Conservation (phyloP, 2,797 vertebrate genomes). For the Lates japonicus region DNA sequence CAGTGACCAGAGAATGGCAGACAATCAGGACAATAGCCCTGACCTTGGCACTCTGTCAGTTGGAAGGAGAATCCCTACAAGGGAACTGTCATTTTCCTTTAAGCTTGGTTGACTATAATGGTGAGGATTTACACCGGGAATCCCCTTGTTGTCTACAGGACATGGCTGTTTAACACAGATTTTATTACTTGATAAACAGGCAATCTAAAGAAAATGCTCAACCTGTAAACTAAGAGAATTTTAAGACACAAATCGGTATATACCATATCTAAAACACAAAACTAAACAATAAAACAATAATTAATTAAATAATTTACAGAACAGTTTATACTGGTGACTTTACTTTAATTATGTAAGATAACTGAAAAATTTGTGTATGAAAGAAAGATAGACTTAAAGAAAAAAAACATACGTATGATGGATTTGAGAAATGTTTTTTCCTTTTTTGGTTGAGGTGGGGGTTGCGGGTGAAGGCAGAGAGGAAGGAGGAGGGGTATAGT, state of each 20-base stretch:
- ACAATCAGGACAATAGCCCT: slow-evolving; percentile 71
- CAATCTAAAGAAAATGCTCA: not conserved
- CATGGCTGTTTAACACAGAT: slow-evolving; percentile 8
- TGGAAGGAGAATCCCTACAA: slow-evolving; percentile 58
- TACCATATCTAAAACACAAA: not conserved
- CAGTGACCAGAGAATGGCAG: slow-evolving; percentile 63
- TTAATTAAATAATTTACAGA: not conserved
- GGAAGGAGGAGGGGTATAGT: slow-evolving; percentile 68
- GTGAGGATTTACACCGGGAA: slow-evolving; percentile 39
- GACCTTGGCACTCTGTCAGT: slow-evolving; percentile 74
- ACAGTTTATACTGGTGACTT: too few species aligned
- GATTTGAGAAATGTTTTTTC: slow-evolving; percentile 42
- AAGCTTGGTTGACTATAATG: slow-evolving; percentile 46
- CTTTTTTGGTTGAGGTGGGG: slow-evolving; percentile 16
- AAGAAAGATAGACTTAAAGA: not conserved
- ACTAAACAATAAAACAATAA: not conserved
- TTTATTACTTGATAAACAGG: slow-evolving; percentile 7
- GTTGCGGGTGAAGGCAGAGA: slow-evolving; percentile 48
- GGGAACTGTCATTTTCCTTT: slow-evolving; percentile 52
- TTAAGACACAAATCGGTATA: not conserved
- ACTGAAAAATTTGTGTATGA: not conserved
- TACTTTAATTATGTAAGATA: not conserved
- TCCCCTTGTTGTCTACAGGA: slow-evolving; percentile 17
- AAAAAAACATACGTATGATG: slow-evolving; percentile 4
- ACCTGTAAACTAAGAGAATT: not conserved